A percentile compares a stretch with the other conserved stretches of the same genome.
Conservation (phyloP, 2,888 invertebrate genomes). For the Crepidodera aurea region DNA sequence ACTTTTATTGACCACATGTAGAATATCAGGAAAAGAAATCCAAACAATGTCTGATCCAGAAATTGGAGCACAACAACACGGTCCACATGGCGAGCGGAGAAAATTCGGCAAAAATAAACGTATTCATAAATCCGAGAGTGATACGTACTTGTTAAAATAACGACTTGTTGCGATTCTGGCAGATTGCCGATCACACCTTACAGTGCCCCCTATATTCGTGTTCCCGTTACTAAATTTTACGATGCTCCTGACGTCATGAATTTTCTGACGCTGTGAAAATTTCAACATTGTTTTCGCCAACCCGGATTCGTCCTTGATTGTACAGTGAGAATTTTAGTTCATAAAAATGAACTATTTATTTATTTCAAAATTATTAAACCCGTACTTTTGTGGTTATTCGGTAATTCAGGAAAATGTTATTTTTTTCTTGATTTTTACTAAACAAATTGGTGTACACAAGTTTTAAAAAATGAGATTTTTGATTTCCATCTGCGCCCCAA, state of each 20-base stretch:
- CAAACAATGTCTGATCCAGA: slow-evolving; percentile 16
- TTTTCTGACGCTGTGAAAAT: slow-evolving; percentile 37
- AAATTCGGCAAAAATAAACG: slow-evolving; percentile 20
- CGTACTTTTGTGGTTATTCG: too few species aligned
- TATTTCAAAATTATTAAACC: too few species aligned
- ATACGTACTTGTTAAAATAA: slow-evolving; percentile 28
- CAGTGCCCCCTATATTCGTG: slow-evolving; percentile 51
- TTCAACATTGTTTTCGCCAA: too few species aligned
- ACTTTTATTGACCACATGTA: slow-evolving; percentile 25
- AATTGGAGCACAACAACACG: slow-evolving; percentile 15
- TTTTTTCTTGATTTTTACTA: too few species aligned
- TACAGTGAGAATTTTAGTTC: too few species aligned
- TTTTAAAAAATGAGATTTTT: too few species aligned
- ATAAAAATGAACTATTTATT: too few species aligned
- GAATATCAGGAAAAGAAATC: slow-evolving; percentile 24
- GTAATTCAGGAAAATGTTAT: too few species aligned
- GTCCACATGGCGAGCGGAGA: slow-evolving; percentile 12
- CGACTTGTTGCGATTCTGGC: slow-evolving; percentile 58
- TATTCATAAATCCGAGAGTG: slow-evolving; percentile 38
- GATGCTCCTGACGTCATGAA: slow-evolving; percentile 34
- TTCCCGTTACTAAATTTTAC: slow-evolving; percentile 41
- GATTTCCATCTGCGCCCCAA: too few species aligned
- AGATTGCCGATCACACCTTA: slow-evolving; percentile 59
- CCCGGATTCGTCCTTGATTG: too few species aligned
- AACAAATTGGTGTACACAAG: too few species aligned